phyloP scores from a whole-genome alignment of 2,113 vertebrate genomes.

The Pangasianodon hypophthalmus region DNA sequence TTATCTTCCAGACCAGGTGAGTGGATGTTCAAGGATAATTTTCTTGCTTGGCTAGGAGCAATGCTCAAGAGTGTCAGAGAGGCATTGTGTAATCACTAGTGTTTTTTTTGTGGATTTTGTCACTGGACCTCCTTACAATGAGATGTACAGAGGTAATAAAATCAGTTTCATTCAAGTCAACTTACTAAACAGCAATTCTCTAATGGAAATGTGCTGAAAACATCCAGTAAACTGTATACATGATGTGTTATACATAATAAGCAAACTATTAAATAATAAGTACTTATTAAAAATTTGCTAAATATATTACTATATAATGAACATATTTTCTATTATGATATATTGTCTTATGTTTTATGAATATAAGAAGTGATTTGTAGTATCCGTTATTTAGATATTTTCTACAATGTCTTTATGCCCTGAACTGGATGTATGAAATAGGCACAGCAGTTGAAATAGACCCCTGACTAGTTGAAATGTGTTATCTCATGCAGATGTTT shows the following conservation, averaged over 20 bases:
- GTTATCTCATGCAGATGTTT: background rate
- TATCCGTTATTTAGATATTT: background rate
- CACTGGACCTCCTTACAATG: background rate
- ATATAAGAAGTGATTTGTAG: background rate
- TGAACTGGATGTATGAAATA: background rate
- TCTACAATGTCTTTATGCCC: background rate
- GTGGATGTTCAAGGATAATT: background rate
- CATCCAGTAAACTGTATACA: background rate
- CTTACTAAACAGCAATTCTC: background rate
- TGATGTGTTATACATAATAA: background rate
- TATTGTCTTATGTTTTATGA: too few relatives aligned
- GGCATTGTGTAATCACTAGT: background rate
- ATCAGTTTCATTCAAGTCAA: background rate
- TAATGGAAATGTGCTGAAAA: background rate
- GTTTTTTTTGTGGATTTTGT: background rate
- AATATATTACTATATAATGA: background rate
- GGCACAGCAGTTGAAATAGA: background rate
- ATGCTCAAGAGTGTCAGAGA: background rate
- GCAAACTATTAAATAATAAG: background rate
- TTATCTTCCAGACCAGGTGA: conserved; percentile 95
- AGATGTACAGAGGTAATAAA: background rate
- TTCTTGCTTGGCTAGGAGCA: background rate
- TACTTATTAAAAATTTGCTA: background rate
- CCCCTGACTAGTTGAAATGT: background rate
- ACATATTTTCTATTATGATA: background rate